These are phyloP conservation scores for Scophthalmus maximus DNA, from an alignment of 2,113 vertebrate species.

Conservation along the genomic window DNA sequence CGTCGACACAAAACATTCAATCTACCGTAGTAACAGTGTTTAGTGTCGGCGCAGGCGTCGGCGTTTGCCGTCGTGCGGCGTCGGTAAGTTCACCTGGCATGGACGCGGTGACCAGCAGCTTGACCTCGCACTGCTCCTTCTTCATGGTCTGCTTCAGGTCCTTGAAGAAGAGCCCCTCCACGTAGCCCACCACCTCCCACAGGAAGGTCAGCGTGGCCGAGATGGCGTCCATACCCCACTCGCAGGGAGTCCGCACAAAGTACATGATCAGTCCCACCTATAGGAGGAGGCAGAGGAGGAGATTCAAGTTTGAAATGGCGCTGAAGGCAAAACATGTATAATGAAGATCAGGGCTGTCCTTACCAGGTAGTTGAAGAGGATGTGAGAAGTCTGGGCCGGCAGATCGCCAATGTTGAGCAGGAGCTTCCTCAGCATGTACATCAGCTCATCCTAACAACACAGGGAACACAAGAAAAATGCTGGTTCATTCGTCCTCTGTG, in stretches of 20 bases:
- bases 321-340: not conserved
- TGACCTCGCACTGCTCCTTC: conserved; percentile 99
- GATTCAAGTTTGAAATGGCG: not conserved
- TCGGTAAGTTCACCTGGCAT: conserved; percentile 99
- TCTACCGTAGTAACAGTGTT: no score
- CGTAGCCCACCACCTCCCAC: conserved; percentile 98
- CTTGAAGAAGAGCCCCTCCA: conserved; percentile 98
- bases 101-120: conserved; percentile 95
- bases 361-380: conserved; percentile 99
- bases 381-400: conserved; percentile 97
- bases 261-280: conserved; percentile 99
- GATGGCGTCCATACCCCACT: conserved; percentile 99
- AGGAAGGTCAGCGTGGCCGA: conserved; percentile 97
- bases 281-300: not conserved
- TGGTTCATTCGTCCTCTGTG: not conserved
- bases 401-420: conserved; percentile 97
- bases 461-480: not conserved
- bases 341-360: conserved; percentile 45
- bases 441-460: conserved; percentile 91
- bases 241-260: conserved; percentile 96
- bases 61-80: no score
- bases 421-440: conserved; percentile 98
- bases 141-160: conserved; percentile 99
- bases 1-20: no score
- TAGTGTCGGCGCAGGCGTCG: no score